Evolutionary conservation across 2,888 invertebrate genomes (phyloP).

Genomic region (Syrista parreyssii): DNA sequence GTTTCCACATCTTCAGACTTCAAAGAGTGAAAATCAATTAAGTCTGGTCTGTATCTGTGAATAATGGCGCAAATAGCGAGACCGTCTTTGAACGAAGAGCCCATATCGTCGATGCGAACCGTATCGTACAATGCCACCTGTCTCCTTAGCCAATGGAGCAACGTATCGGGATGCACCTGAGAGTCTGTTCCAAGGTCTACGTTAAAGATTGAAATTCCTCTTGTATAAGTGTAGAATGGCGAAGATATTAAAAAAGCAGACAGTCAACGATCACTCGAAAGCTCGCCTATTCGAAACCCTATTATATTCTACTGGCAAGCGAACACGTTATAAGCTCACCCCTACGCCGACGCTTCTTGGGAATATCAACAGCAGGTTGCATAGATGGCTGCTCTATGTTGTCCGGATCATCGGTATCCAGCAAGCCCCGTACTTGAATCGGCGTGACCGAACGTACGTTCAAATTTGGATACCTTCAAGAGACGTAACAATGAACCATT

Average conservation of each 20-base stretch:
- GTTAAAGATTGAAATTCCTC: constrained; percentile 13
- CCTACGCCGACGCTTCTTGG: constrained; percentile 75
- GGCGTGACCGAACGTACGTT: constrained; percentile 81
- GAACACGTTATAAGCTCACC: constrained; percentile 60
- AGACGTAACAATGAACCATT: neutral
- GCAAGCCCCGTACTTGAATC: constrained; percentile 78
- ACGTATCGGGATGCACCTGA: constrained; percentile 79
- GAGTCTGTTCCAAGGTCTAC: constrained; percentile 67
- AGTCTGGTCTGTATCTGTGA: constrained; percentile 89
- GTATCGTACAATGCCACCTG: constrained; percentile 76
- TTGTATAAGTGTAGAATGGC: constrained; percentile 6
- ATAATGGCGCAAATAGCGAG: constrained; percentile 80
- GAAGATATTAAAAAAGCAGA: constrained; percentile 10
- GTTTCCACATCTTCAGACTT: constrained; percentile 74
- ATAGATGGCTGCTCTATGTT: constrained; percentile 70
- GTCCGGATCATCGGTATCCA: constrained; percentile 78
- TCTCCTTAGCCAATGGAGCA: constrained; percentile 82
- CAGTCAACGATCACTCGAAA: neutral
- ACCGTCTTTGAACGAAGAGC: constrained; percentile 77
- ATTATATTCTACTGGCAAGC: neutral
- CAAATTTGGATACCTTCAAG: constrained; percentile 78
- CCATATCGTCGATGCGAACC: constrained; percentile 74
- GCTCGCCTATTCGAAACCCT: neutral
- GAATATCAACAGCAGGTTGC: constrained; percentile 68
- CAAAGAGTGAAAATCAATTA: constrained; percentile 80